Base-by-base conservation (phyloP, 1,140 invertebrate genomes). In the Heliconius hermathena region DNA sequence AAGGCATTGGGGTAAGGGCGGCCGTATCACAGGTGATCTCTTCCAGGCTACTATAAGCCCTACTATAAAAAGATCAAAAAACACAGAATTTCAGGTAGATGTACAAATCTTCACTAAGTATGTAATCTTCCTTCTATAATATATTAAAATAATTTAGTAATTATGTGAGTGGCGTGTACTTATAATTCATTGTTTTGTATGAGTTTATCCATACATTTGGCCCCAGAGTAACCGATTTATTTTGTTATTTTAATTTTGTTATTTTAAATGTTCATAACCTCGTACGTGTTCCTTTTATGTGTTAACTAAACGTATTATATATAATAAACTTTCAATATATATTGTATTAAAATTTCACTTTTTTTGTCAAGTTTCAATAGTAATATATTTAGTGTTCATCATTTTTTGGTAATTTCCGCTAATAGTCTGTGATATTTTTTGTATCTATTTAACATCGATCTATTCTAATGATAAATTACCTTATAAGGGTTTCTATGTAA, bases 251-350 rank as follows among this genome's bases (percentile, higher is more conserved):
- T 70, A 66, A 36, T 18, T 46, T 20, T 11, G 57, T 70, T 26
- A 41, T 20, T 46, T 49, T 70, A 66, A 36, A 20, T 29, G 33
- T 46, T 76, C 46, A 46, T 13, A 9, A 11, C 41, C 13, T 46
- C 13, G 1, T 52, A 71, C 20, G 46, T 66, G 74, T 76, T 76
- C 74, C 74, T 76, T 70, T 76, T 76, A 76, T 26, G 71, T 49
- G 3, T 20, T 76, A 70, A 26, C 60, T 13, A 66, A 66, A 66
- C n/a, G 22, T 66, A 8, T 29, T 66, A 57, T 60, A 22, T 66
- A 8, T 29, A 29, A 60, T 60, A 22, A 60, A 60, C 60, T 26
- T 66, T 29, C 60, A 66, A 66, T 26, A 26, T 4, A 16, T 0
- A 66, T 66, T 66, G 60, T 1, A 60, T 26, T 60, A 60, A 60